Evolutionary conservation across 2,888 invertebrate species (phyloP).

Genomic region (Volucella inanis): DNA sequence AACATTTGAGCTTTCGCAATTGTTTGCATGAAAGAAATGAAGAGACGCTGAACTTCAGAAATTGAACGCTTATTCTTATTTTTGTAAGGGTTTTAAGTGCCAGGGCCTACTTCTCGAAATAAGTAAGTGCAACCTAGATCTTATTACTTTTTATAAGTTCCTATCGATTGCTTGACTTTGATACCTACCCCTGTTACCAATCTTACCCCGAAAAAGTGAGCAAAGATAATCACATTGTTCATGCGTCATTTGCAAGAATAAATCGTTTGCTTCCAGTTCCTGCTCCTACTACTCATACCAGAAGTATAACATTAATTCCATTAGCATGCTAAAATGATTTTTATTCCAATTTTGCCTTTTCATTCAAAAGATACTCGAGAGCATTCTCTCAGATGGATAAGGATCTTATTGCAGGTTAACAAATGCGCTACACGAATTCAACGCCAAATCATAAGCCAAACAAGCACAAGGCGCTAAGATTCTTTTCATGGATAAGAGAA

Average conservation of each 20-base stretch:
- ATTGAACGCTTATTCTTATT: too few relatives aligned
- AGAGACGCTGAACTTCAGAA: too few relatives aligned
- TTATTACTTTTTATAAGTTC: too few relatives aligned
- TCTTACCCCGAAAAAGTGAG: conserved; percentile 17
- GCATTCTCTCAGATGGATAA: conserved; percentile 31
- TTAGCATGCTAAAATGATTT: conserved; percentile 41
- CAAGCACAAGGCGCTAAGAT: conserved; percentile 66
- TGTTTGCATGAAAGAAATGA: too few relatives aligned
- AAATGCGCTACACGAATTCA: conserved; percentile 70
- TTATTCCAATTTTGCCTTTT: conserved; percentile 7
- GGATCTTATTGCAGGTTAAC: conserved; percentile 64
- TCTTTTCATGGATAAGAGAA: conserved; percentile 37
- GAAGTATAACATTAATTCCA: conserved; percentile 56
- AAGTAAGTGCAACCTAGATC: too few relatives aligned
- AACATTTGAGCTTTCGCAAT: too few relatives aligned
- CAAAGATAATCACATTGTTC: conserved; percentile 48
- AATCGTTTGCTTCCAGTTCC: neutral
- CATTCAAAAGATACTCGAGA: conserved; percentile 23
- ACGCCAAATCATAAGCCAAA: conserved; percentile 49
- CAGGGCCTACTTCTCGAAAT: too few relatives aligned
- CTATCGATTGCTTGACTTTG: too few relatives aligned
- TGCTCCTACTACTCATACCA: neutral
- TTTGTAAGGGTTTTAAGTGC: too few relatives aligned
- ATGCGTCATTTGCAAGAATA: conserved; percentile 24
- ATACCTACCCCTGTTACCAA: too few relatives aligned